These are phyloP conservation scores for Drosophila lacteicornis DNA, from an alignment of 1,140 invertebrate species.

Conservation along the genomic window DNA sequence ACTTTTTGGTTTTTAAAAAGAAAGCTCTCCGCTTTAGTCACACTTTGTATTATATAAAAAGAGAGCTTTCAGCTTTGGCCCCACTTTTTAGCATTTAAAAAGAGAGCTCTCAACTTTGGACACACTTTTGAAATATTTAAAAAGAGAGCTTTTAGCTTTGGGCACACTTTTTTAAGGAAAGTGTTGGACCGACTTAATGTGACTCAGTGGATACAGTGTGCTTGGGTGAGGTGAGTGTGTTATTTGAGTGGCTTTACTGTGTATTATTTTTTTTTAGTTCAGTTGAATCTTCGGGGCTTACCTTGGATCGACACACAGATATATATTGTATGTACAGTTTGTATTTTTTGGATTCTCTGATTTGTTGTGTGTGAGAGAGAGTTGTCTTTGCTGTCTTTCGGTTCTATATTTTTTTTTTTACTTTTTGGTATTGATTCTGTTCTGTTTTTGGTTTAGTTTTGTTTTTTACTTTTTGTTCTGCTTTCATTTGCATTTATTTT, in stretches of 20 bases:
- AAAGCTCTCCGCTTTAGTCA: background rate
- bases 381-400: conserved; percentile 37
- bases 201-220: background rate
- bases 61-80: too few relatives aligned
- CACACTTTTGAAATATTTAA: too few relatives aligned
- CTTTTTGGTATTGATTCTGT: conserved; percentile 12
- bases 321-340: conserved; percentile 50
- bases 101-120: too few relatives aligned
- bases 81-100: too few relatives aligned
- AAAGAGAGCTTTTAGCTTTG: background rate
- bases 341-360: conserved; percentile 34
- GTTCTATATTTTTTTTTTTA: conserved; percentile 15
- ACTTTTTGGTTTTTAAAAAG: background rate
- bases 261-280: conserved; percentile 7
- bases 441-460: conserved; percentile 35
- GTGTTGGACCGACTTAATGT: background rate
- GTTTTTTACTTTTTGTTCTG: conserved; percentile 26
- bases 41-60: background rate
- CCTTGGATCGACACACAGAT: conserved; percentile 51
- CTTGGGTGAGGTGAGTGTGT: background rate
- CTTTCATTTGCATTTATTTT: conserved; percentile 51
- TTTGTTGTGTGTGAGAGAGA: conserved; percentile 28
- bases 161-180: background rate
- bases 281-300: conserved; percentile 43
- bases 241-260: conserved; percentile 7